Conservation (phyloP, 2,797 vertebrate genomes). For the Nyctibius grandis region DNA sequence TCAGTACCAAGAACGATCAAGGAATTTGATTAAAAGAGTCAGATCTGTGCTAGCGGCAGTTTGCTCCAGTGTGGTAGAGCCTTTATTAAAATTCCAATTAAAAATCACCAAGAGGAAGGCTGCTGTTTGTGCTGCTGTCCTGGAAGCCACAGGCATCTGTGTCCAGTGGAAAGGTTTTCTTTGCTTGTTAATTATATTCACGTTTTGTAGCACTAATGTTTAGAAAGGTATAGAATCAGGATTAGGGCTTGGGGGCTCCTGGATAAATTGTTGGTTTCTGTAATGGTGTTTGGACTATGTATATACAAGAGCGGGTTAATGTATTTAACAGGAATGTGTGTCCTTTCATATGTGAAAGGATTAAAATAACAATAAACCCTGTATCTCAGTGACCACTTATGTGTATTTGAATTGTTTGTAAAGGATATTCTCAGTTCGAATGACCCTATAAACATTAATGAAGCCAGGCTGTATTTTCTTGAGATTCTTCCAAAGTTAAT, state of each 20-base stretch:
- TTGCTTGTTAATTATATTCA: neutral
- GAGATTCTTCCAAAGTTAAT: neutral
- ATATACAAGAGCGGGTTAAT: neutral
- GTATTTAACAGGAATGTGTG: neutral
- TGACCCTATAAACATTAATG: neutral
- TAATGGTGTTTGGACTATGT: neutral
- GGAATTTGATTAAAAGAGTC: neutral
- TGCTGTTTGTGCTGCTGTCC: neutral
- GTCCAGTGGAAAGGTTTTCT: neutral
- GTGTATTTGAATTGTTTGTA: neutral
- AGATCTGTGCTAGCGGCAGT: neutral
- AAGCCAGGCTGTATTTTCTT: neutral
- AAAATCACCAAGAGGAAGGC: neutral
- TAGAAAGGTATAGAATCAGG: neutral
- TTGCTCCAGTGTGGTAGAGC: neutral
- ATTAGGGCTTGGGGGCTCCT: neutral
- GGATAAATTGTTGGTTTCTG: neutral
- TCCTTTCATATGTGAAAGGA: neutral
- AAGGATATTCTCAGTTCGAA: neutral
- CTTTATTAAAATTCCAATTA: slow-evolving; percentile 42
- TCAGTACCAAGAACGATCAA: neutral
- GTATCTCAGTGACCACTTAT: neutral
- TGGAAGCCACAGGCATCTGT: neutral
- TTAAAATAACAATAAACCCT: neutral
- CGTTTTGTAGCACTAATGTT: neutral